Base-by-base conservation (phyloP, 2,113 vertebrate genomes). In the Meriones unguiculatus region DNA sequence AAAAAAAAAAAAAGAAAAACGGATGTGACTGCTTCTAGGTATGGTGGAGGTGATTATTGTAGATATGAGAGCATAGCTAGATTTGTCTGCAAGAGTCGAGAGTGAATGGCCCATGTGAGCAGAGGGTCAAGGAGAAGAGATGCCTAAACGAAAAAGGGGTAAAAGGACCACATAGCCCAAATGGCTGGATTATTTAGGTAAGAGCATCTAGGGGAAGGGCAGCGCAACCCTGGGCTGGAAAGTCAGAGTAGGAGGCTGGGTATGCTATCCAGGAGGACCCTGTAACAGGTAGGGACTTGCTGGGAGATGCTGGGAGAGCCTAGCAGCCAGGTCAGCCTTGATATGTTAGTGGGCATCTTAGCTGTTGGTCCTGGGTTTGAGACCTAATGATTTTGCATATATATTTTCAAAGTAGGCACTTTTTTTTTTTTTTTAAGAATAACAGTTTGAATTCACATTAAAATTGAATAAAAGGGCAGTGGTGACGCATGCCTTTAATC, bases 381-480 rank as follows among this genome's bases (percentile, higher is more conserved):
- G 77, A n/a, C 32, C 30, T 80, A 80, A 80, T 30, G 35, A 20
- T 54, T 54, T 54, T 78, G n/a, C 69, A 57, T 87, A 57, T 59
- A 35, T 86, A 8, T 70, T 89, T 93, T 67, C 9, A 46, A 96
- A 94, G 38, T 75, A 86, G 38, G 46, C 57, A 35, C n/a, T n/a
- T n/a, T 81, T 80, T 17, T 77, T 67, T 81, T 90, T 87, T 81
- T 80, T 12, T 75, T 75, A 57, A 57, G 24, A 28, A 38, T 30
- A 96, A 30, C 28, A 76, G 62, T 94, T 72, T 76, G 80, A 85
- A 20, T 62, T 72, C 46, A 57, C 17, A 95, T 64, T 28, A 92
- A 84, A 96, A 88, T 0, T 52, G 59, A 90, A 41, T 18, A 22
- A 85, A 89, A 78, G 35, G 11, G 54, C 54, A 12, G 54, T 14